Evolutionary conservation across 2,888 invertebrate genomes (phyloP).

Genomic region (Microchrysa polita): DNA sequence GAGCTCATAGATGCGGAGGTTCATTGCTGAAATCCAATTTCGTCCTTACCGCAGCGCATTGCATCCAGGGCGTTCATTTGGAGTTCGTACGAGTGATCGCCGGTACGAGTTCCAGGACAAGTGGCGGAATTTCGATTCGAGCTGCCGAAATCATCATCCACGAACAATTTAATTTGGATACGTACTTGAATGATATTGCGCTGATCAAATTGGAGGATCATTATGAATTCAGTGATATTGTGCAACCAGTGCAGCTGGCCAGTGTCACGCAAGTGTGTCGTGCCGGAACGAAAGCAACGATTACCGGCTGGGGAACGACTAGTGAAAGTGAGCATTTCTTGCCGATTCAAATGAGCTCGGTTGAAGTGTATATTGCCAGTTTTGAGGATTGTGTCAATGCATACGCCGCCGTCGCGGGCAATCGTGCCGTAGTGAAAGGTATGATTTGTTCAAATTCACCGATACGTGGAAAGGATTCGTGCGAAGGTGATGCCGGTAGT

Average conservation of each 20-base stretch:
- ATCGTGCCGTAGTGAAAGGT: conserved; percentile 39
- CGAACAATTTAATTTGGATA: conserved; percentile 61
- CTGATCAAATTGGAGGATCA: conserved; percentile 58
- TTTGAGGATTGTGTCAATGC: conserved; percentile 51
- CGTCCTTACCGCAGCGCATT: conserved; percentile 69
- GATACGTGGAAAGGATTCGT: conserved; percentile 51
- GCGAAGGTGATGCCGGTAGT: conserved; percentile 52
- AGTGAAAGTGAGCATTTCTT: conserved; percentile 54
- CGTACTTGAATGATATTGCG: conserved; percentile 69
- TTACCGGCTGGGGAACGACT: conserved; percentile 58
- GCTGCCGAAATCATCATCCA: conserved; percentile 64
- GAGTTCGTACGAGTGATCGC: conserved; percentile 60
- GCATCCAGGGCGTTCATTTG: conserved; percentile 57
- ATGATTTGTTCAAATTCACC: conserved; percentile 55
- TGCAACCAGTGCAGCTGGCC: conserved; percentile 55
- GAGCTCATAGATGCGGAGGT: conserved; percentile 66
- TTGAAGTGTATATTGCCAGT: conserved; percentile 64
- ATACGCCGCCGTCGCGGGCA: neutral
- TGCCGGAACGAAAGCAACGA: conserved; percentile 54
- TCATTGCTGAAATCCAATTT: conserved; percentile 64
- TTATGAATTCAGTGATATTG: conserved; percentile 53
- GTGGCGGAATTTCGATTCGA: conserved; percentile 48
- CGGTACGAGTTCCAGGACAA: conserved; percentile 62
- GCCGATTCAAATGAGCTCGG: conserved; percentile 60
- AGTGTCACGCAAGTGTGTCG: conserved; percentile 51